Evolutionary conservation across 2,888 invertebrate species (phyloP), one percentile per base, ranked within the genome.

Genomic region (Drosophila diplacantha): DNA sequence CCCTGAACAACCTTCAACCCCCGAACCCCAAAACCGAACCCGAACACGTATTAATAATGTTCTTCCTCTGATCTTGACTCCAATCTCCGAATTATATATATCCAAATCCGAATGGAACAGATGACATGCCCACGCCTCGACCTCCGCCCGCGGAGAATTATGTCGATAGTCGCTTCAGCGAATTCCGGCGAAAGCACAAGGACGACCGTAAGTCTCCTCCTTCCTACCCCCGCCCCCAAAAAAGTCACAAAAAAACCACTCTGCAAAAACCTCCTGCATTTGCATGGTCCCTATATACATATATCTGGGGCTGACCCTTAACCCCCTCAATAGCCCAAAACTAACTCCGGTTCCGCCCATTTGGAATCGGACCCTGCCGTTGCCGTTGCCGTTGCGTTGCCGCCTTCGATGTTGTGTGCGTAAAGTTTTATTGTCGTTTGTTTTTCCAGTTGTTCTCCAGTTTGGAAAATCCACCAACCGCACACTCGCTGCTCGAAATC

Each of bases 171-270:
- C 87, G 88, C 71, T 85, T 83, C 70, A 87, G 87, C 75, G 88
- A 88, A 72, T 92, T 92, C 89, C 90, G 92, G 81, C 90, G 91
- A 86, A 92, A 92, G 88, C 92, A 92, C 87, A 91, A 90, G 87
- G 90, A 90, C 83, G 91, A 91, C 88, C 91, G 92, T 92, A 92
- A 92, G 92, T 91, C 81, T 62, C 64, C 64, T 31, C 35, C 39
- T 24, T 18, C 26, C 14, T n/a, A 7, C 32, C 51, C 37, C 16
- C 16, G 38, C 53, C 53, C 56, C 39, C 8, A n/a, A n/a, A n/a
- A n/a, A n/a, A n/a, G 22, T 22, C 9, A 29, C 3, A 39, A 38
- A 20, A 18, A n/a, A n/a, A 34, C 54, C 51, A 51, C 41, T 31
- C 59, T 46, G 44, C 44, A 46, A 44, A 16, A 31, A 9, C 16